Base-by-base conservation (phyloP, 2,797 vertebrate species). In the Lepilemur septentrionalis region DNA sequence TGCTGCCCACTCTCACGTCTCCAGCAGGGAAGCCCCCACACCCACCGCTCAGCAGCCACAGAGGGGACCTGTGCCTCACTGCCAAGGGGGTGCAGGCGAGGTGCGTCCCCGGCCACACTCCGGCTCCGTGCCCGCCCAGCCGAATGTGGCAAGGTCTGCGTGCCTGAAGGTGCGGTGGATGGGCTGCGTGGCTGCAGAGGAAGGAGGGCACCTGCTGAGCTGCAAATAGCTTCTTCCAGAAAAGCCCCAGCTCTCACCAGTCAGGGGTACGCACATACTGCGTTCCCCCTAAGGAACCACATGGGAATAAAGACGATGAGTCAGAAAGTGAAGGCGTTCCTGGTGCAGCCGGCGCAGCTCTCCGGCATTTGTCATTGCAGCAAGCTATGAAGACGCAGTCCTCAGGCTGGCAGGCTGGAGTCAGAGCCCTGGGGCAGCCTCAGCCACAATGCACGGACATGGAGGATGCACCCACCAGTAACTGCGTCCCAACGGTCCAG, bases 371-470 rank as follows among this genome's bases (percentile, higher is more conserved):
- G 20, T 46, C 38, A 35, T 20, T 43, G 50, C 61, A 1, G 52
- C 38, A 59, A 67, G 63, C 32, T 17, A 67, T 20, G 32, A 10
- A 67, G 63, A 67, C 2, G 11, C 13, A 35, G 81, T 41, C 35
- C 35, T 46, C 12, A 41, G 52, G 25, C 7, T 63, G 17, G 28
- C 32, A 73, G 38, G 17, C 43, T 43, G 41, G 8, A 15, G 12
- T 65, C 57, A 20, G 50, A 5, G 18, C 0, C 6, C 52, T 7
- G 4, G 15, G 55, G 46, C 4, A 86, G 15, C 35, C 57, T 41
- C 15, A 2, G 46, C 41, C 67, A 82, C 14, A 8, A 2, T 0
- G 5, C 4, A n/a, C 7, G 0, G 41, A 41, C 15, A 46, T 11
- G 1, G 28, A 86, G 55, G 22, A 55, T 46, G 17, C 50, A 43